These are phyloP conservation scores for Bostrychus sinensis DNA, from an alignment of 2,113 vertebrate genomes.

Conservation along the genomic window DNA sequence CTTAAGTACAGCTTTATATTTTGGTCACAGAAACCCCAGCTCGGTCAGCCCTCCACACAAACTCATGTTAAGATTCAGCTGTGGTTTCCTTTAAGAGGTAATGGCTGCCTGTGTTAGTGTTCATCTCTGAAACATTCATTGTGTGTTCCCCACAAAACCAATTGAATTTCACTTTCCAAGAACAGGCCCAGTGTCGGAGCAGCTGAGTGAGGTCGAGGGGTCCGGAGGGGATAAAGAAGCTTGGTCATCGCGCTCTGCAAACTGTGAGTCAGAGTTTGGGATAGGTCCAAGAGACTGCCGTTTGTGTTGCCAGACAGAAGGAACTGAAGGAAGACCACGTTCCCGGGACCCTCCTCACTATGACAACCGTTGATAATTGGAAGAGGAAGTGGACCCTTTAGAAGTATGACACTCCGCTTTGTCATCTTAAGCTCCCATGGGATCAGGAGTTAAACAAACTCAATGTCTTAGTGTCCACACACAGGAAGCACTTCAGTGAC, in stretches of 20 bases:
- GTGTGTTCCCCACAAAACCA: conserved; percentile 62
- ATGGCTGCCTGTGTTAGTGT: conserved; percentile 42
- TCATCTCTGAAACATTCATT: conserved; percentile 47
- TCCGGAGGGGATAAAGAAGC: conserved; percentile 58
- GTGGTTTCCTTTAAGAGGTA: conserved; percentile 49
- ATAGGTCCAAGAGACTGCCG: conserved; percentile 61
- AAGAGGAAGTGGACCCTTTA: conserved; percentile 47
- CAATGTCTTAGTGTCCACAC: conserved; percentile 23
- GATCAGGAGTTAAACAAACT: conserved; percentile 37
- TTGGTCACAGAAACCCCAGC: conserved; percentile 16
- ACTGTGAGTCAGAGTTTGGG: conserved; percentile 73
- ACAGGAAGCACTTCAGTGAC: neutral
- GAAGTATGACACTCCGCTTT: conserved; percentile 46
- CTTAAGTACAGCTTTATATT: conserved; percentile 14
- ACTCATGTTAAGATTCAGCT: conserved; percentile 45
- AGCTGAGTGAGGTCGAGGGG: conserved; percentile 63
- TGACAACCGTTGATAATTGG: conserved; percentile 35
- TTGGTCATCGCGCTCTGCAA: conserved; percentile 66
- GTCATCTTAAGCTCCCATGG: conserved; percentile 30
- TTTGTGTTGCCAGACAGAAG: conserved; percentile 57
- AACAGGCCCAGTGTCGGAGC: conserved; percentile 65
- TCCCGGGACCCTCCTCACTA: conserved; percentile 48
- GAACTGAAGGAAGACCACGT: conserved; percentile 48
- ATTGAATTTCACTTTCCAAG: conserved; percentile 74
- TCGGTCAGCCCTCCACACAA: conserved; percentile 19